Conservation (phyloP, 1,140 invertebrate genomes). For the Lepidurus apus region DNA sequence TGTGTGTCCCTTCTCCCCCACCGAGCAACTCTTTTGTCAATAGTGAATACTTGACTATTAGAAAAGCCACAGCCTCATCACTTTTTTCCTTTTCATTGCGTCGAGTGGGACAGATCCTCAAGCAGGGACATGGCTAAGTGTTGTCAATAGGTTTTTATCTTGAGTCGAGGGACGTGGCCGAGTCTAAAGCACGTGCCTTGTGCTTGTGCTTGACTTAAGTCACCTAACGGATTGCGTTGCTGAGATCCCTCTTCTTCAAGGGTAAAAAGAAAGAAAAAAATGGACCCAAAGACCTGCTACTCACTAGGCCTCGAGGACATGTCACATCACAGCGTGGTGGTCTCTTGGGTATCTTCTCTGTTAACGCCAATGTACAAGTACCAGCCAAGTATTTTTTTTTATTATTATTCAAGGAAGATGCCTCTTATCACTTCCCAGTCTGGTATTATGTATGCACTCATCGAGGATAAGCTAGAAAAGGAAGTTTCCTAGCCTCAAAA, state of each 20-base stretch:
- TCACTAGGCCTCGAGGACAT: neutral
- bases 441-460: too few species aligned
- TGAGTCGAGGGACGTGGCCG: conserved; percentile 17
- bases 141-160: conserved; percentile 20
- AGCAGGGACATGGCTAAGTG: conserved; percentile 10
- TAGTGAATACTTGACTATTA: conserved; percentile 7
- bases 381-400: neutral
- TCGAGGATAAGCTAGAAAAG: too few species aligned
- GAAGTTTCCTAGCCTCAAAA: too few species aligned
- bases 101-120: conserved; percentile 2
- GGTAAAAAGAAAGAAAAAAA: too few species aligned
- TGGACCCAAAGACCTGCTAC: neutral
- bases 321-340: conserved; percentile 12
- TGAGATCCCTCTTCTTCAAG: neutral
- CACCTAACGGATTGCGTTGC: neutral
- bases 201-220: conserved; percentile 20
- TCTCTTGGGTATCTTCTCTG: neutral
- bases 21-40: neutral
- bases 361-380: neutral
- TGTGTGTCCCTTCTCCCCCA: neutral
- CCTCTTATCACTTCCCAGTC: neutral
- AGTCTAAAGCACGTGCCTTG: conserved; percentile 21
- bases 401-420: neutral
- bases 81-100: conserved; percentile 9
- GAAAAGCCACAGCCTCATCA: conserved; percentile 14